Percentiles rank a stretch among this genome's conserved stretches.
Evolutionary conservation across 2,888 invertebrate genomes (phyloP).

Genomic region (Caenorhabditis auriculariae): DNA sequence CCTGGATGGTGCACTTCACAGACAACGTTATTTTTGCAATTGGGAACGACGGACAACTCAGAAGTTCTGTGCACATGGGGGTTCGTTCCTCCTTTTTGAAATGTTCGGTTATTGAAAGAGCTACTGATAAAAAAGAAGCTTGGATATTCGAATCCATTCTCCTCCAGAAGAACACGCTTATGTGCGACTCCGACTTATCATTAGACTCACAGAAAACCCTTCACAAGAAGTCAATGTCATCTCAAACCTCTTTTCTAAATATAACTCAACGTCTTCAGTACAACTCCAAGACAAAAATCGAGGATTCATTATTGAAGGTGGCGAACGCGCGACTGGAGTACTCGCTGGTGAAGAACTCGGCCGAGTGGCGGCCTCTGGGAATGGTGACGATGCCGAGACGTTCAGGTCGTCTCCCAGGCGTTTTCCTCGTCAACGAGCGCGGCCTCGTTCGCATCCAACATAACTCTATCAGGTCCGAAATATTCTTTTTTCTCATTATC

Average conservation of each 20-base stretch:
- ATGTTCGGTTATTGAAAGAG: background rate
- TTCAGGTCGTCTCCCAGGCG: constrained; percentile 26
- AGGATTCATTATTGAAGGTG: constrained; percentile 14
- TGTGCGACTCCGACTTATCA: no score
- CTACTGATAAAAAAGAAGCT: background rate
- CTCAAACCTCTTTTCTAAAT: background rate
- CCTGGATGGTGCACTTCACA: constrained; percentile 31
- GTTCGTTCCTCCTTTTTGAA: constrained; percentile 8
- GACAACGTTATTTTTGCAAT: constrained; percentile 38
- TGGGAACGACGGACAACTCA: constrained; percentile 25
- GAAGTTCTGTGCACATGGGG: constrained; percentile 37
- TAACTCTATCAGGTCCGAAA: constrained; percentile 13
- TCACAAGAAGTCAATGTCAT: background rate
- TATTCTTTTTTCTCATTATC: background rate
- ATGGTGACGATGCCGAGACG: constrained; percentile 30
- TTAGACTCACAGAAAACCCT: background rate
- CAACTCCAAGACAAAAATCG: background rate
- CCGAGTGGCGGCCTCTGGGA: constrained; percentile 41
- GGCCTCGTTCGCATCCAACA: constrained; percentile 40
- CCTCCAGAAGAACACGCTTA: no score
- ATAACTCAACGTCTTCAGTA: no score
- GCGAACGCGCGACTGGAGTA: constrained; percentile 34
- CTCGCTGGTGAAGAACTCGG: constrained; percentile 15
- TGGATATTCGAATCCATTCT: no score
- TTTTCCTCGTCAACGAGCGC: constrained; percentile 42